A percentile compares a stretch with the other conserved stretches of the same genome.
phyloP scores from a whole-genome alignment of 2,888 invertebrate genomes.

The Polia nebulosa region DNA sequence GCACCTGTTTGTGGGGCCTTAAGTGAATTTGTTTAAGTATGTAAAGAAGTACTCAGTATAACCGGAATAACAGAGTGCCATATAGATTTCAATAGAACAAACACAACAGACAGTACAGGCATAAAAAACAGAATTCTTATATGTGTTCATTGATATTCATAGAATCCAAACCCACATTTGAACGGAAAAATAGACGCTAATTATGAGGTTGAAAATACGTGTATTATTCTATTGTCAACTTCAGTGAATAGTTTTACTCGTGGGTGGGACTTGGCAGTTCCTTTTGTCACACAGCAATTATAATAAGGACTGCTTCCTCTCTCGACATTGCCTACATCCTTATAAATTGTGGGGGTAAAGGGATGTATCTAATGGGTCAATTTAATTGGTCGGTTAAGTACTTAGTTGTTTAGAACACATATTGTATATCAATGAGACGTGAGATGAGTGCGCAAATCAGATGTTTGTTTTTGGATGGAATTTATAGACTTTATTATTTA shows the following conservation, averaged over 20 bases:
- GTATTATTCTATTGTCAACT: constrained; percentile 43
- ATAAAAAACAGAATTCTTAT: constrained; percentile 7
- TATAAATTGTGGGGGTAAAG: neutral
- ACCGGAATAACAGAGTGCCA: no score
- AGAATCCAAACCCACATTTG: neutral
- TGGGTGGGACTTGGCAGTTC: constrained; percentile 18
- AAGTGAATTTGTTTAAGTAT: no score
- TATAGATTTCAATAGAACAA: neutral
- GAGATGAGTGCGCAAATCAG: constrained; percentile 12
- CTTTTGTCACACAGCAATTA: constrained; percentile 37
- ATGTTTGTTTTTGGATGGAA: neutral
- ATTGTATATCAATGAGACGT: constrained; percentile 19
- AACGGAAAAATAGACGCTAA: constrained; percentile 22
- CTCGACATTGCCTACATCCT: neutral
- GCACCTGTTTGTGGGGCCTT: no score
- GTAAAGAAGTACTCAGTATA: no score
- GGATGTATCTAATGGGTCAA: constrained; percentile 19
- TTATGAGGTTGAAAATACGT: constrained; percentile 31
- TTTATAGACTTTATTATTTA: neutral
- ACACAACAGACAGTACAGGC: neutral
- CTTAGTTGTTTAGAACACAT: constrained; percentile 18
- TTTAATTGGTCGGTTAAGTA: constrained; percentile 11
- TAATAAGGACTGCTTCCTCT: constrained; percentile 20
- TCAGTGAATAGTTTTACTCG: constrained; percentile 45
- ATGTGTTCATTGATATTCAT: constrained; percentile 15